Percentiles rank a stretch among this genome's conserved stretches.
Conservation (phyloP, 2,113 vertebrate species). For the Channa argus region DNA sequence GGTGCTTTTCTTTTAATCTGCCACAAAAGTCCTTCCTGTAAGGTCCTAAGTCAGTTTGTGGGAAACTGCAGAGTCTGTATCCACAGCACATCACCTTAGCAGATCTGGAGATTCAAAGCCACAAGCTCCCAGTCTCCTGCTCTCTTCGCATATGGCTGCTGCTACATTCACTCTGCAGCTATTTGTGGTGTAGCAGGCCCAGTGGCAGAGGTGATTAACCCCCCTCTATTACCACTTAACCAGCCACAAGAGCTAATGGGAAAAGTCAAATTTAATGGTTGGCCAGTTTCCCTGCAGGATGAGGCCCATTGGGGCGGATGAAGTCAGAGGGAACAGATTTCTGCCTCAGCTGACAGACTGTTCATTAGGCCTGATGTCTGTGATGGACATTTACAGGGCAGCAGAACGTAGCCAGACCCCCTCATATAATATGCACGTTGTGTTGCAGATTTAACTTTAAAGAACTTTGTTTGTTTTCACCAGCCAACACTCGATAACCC, state of each 20-base stretch:
- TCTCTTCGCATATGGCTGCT: background rate
- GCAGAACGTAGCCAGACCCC: too few relatives aligned
- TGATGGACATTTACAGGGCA: background rate
- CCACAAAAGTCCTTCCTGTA: too few relatives aligned
- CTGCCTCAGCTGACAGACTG: slow-evolving; percentile 12
- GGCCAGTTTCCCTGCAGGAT: background rate
- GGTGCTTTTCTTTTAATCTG: too few relatives aligned
- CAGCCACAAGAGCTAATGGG: slow-evolving; percentile 39
- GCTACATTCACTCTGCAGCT: slow-evolving; percentile 11
- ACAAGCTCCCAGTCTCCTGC: background rate
- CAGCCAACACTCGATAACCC: too few relatives aligned
- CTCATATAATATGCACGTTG: too few relatives aligned
- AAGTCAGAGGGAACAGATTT: slow-evolving; percentile 20
- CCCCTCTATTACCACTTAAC: slow-evolving; percentile 29
- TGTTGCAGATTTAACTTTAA: too few relatives aligned
- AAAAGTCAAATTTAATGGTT: slow-evolving; percentile 47
- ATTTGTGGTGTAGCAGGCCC: slow-evolving; percentile 12
- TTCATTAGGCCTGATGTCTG: background rate
- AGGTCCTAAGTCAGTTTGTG: too few relatives aligned
- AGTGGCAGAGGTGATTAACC: slow-evolving; percentile 31
- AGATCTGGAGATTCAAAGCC: background rate
- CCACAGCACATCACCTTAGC: too few relatives aligned
- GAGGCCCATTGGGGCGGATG: background rate
- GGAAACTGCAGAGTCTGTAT: too few relatives aligned
- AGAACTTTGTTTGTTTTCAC: too few relatives aligned